phyloP scores from a whole-genome alignment of 2,797 vertebrate genomes.

The Hipposideros larvatus region DNA sequence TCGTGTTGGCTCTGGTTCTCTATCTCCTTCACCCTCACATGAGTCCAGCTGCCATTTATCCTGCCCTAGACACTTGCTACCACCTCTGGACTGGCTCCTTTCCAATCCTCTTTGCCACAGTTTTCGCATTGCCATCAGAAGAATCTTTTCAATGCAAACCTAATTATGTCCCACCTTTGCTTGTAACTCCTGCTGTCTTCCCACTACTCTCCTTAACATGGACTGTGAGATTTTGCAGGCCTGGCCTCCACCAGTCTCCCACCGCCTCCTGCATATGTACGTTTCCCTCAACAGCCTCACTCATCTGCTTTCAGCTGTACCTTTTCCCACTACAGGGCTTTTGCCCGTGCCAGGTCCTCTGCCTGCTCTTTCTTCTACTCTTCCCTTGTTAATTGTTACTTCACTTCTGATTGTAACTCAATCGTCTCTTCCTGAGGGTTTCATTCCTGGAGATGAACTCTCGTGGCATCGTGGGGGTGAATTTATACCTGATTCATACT shows the following conservation, averaged over 20 bases:
- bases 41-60: not conserved
- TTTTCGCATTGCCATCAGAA: not conserved
- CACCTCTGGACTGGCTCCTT: not conserved
- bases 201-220: accelerated
- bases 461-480: not conserved
- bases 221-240: not conserved
- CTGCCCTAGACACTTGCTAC: not conserved
- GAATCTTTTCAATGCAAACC: not conserved
- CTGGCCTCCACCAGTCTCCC: not conserved
- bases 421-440: not conserved
- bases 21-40: not conserved
- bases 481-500: not conserved
- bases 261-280: not conserved
- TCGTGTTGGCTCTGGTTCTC: not conserved
- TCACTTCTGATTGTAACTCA: not conserved
- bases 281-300: not conserved
- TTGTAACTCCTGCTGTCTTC: too few species aligned
- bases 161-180: not conserved
- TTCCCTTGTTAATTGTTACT: not conserved
- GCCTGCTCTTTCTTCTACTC: not conserved
- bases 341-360: not conserved
- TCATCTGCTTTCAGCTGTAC: not conserved
- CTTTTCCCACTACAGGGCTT: accelerated
- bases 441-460: not conserved
- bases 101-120: not conserved